phyloP scores from a whole-genome alignment of 2,797 vertebrate genomes.

The Spheniscus humboldti region DNA sequence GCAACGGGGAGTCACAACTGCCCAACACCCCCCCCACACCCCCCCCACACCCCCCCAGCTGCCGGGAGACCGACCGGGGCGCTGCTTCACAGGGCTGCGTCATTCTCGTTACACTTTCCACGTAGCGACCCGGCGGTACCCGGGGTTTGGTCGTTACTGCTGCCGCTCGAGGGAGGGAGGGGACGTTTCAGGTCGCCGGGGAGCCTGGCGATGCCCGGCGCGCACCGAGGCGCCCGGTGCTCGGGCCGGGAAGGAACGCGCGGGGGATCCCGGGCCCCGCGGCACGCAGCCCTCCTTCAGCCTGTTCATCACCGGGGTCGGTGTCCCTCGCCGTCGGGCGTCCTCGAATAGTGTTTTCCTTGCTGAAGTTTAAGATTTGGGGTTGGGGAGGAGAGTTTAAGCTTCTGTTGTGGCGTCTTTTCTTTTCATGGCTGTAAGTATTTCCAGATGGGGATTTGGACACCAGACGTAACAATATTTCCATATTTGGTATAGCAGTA shows the following conservation, averaged over 20 bases:
- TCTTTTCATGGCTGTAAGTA: slow-evolving; percentile 82
- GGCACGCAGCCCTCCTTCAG: neutral
- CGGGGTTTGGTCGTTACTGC: too few relatives aligned
- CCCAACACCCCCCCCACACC: too few relatives aligned
- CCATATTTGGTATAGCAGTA: slow-evolving; percentile 99
- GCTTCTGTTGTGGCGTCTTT: slow-evolving; percentile 88
- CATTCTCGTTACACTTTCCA: too few relatives aligned
- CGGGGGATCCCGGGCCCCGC: neutral
- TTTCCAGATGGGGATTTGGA: slow-evolving; percentile 94
- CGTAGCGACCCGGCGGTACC: too few relatives aligned
- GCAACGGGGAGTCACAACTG: neutral
- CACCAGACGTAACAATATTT: slow-evolving; percentile 98
- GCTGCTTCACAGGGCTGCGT: neutral
- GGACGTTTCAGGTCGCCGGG: neutral
- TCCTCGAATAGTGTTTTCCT: neutral
- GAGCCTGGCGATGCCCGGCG: neutral
- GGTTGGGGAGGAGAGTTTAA: slow-evolving; percentile 39
- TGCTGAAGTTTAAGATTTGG: neutral
- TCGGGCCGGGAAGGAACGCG: neutral
- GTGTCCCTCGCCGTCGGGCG: neutral
- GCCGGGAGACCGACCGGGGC: too few relatives aligned
- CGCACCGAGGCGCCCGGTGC: neutral
- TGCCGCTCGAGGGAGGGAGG: too few relatives aligned
- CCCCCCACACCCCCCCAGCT: too few relatives aligned
- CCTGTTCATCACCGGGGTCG: neutral